Evolutionary conservation across 2,113 vertebrate genomes (phyloP).

Genomic region (Hippoglossus stenolepis): DNA sequence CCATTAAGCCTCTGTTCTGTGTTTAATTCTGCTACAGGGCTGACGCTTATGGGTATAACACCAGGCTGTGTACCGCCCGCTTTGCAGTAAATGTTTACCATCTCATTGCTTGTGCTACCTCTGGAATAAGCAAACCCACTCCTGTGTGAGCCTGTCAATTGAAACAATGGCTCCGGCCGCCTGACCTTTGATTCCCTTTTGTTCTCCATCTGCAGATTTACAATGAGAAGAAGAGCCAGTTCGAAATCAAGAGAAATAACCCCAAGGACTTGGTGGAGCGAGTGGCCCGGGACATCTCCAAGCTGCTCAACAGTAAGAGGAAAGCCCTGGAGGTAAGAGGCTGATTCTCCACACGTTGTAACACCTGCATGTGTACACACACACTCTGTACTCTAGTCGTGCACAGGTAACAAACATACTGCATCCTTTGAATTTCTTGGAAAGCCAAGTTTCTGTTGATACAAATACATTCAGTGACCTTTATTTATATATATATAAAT

Average conservation of each 20-base stretch:
- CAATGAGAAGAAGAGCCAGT: conserved; percentile 93
- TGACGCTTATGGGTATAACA: conserved; percentile 41
- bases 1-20: conserved; percentile 66
- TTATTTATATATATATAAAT: too few species aligned
- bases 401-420: neutral
- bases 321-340: conserved; percentile 94
- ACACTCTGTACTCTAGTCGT: too few species aligned
- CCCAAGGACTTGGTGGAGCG: conserved; percentile 95
- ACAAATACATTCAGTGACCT: neutral
- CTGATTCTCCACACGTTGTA: neutral
- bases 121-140: conserved; percentile 45
- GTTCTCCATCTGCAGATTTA: conserved; percentile 89
- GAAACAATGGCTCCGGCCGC: conserved; percentile 48
- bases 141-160: conserved; percentile 48
- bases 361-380: conserved; percentile 12
- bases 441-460: neutral
- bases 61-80: conserved; percentile 47
- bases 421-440: neutral
- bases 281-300: conserved; percentile 95
- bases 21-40: conserved; percentile 60
- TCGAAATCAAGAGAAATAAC: conserved; percentile 94
- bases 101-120: conserved; percentile 20
- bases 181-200: conserved; percentile 38
- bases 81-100: conserved; percentile 62
- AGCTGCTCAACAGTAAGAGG: conserved; percentile 94